Conservation (phyloP, 2,797 vertebrate genomes). For the Mionectes olivaceus region DNA sequence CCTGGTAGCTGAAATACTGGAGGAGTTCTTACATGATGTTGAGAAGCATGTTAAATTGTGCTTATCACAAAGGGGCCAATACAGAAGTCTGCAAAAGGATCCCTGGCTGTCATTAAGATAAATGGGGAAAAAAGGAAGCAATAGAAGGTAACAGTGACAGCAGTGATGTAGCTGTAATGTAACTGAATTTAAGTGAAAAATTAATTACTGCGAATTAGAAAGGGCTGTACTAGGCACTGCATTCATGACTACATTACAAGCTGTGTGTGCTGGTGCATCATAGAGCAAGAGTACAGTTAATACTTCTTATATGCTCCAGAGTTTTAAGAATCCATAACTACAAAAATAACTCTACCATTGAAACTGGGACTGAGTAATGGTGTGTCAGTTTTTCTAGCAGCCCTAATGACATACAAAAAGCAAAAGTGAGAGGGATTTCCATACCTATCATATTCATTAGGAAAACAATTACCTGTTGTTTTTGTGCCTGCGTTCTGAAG, state of each 20-base stretch:
- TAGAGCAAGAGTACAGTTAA: background rate
- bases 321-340: background rate
- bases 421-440: background rate
- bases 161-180: background rate
- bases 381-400: background rate
- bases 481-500: background rate
- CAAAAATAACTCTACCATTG: background rate
- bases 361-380: background rate
- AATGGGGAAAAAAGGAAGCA: background rate
- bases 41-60: background rate
- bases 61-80: background rate
- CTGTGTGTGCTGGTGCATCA: background rate
- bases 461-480: background rate
- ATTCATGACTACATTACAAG: background rate
- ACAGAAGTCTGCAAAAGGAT: background rate
- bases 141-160: background rate
- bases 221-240: background rate
- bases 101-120: background rate
- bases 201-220: slow-evolving; percentile 8
- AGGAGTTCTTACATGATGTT: background rate
- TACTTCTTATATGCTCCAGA: background rate
- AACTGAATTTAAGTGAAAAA: slow-evolving; percentile 26
- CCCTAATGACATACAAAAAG: background rate
- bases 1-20: background rate
- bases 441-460: background rate